Evolutionary conservation across 2,113 vertebrate genomes (phyloP).

Genomic region (Chloropsis cyanopogon): DNA sequence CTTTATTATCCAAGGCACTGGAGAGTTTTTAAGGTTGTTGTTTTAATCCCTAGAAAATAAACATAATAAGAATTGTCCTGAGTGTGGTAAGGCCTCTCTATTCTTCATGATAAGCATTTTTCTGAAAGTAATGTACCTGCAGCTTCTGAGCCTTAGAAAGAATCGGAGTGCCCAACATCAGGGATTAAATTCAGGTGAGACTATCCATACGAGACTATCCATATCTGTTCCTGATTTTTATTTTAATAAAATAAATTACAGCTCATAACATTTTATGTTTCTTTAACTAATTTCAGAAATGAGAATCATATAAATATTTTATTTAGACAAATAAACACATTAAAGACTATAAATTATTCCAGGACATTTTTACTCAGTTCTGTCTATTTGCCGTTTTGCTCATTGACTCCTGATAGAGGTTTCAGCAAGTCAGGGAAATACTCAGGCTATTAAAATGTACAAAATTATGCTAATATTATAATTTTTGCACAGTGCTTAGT

Average conservation of each 20-base stretch:
- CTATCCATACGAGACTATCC: background rate
- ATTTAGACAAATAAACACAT: constrained; percentile 40
- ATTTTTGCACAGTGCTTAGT: background rate
- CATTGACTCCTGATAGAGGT: background rate
- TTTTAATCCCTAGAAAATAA: background rate
- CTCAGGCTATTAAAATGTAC: background rate
- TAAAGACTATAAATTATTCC: constrained; percentile 32
- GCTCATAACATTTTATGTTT: constrained; percentile 1
- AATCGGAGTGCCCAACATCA: background rate
- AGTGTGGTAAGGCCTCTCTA: background rate
- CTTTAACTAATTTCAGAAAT: constrained; percentile 17
- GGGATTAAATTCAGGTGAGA: background rate
- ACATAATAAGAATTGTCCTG: background rate
- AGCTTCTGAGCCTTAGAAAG: background rate
- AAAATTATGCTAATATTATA: background rate
- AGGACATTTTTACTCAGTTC: background rate
- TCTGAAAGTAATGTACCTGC: background rate
- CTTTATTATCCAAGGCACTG: background rate
- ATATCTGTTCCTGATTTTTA: background rate
- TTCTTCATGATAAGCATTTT: background rate
- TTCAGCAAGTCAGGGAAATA: background rate
- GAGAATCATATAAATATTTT: constrained; percentile 20
- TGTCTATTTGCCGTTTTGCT: background rate
- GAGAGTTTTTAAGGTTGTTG: background rate
- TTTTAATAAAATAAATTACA: constrained; percentile 26